A percentile compares a stretch with the other conserved stretches of the same genome.
These are phyloP conservation scores for Pocillopora grandis DNA, from an alignment of 92 coral and sea anemone genomes.

Conservation along the genomic window DNA sequence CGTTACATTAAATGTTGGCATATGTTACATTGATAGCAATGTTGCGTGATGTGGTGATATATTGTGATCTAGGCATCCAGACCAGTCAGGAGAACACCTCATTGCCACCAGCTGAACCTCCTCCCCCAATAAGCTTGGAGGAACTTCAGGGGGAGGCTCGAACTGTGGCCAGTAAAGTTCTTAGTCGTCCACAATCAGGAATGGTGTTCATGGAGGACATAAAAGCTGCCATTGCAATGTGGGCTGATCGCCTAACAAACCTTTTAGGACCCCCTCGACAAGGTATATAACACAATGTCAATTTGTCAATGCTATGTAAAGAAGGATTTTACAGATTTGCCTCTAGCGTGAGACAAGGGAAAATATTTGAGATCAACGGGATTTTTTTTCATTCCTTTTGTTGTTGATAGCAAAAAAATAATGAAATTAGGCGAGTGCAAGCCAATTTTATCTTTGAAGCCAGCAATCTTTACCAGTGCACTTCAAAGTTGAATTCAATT, in stretches of 20 bases:
- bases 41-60: not conserved
- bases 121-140: slow-evolving; percentile 82
- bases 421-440: no score
- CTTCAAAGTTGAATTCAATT: no score
- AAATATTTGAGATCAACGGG: no score
- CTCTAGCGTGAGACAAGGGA: no score
- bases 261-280: slow-evolving; percentile 80
- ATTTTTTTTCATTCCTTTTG: no score
- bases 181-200: slow-evolving; percentile 89
- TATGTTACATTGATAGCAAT: not conserved
- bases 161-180: slow-evolving; percentile 60
- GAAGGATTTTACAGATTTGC: no score
- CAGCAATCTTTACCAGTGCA: no score
- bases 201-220: slow-evolving; percentile 77
- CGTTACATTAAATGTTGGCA: not conserved
- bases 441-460: no score
- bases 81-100: not conserved
- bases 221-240: slow-evolving; percentile 81
- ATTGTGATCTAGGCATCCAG: not conserved
- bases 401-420: no score
- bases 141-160: slow-evolving; percentile 74
- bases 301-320: not conserved
- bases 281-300: slow-evolving; percentile 51
- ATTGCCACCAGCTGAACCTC: slow-evolving; percentile 41
- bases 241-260: slow-evolving; percentile 81